Percentiles rank a stretch among this genome's conserved stretches.
Conservation (phyloP, 1,140 invertebrate genomes). For the Acromyrmex echinatior region DNA sequence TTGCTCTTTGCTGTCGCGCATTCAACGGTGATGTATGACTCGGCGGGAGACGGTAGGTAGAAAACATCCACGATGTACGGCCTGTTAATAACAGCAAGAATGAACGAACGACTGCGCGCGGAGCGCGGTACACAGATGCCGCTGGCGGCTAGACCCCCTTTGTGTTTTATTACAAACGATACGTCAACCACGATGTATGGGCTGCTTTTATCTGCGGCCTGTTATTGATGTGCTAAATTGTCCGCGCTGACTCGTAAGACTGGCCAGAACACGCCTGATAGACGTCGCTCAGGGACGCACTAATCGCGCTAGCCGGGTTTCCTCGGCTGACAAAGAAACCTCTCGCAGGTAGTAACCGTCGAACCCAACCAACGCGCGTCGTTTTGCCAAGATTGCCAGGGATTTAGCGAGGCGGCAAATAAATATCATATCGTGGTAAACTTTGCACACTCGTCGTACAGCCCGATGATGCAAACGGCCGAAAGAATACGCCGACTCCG, state of each 20-base stretch:
- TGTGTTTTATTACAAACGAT: slow-evolving; percentile 87
- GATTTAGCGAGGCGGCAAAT: slow-evolving; percentile 16
- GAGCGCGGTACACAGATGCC: slow-evolving; percentile 82
- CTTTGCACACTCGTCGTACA: not conserved
- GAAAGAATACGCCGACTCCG: not conserved
- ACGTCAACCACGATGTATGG: slow-evolving; percentile 85
- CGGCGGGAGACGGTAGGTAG: slow-evolving; percentile 81
- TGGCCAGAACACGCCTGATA: slow-evolving; percentile 81
- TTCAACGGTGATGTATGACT: slow-evolving; percentile 85
- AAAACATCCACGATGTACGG: slow-evolving; percentile 82
- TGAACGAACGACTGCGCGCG: slow-evolving; percentile 82
- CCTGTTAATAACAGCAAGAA: slow-evolving; percentile 85
- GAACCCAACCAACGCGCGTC: not conserved
- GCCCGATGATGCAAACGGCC: not conserved
- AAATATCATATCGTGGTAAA: slow-evolving; percentile 46
- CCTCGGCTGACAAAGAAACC: slow-evolving; percentile 68
- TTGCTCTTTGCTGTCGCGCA: slow-evolving; percentile 84
- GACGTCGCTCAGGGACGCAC: slow-evolving; percentile 78
- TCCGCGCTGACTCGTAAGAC: slow-evolving; percentile 84
- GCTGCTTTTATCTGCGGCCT: slow-evolving; percentile 85
- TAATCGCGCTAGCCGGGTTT: slow-evolving; percentile 60
- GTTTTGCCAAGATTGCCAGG: slow-evolving; percentile 10
- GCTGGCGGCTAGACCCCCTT: slow-evolving; percentile 83
- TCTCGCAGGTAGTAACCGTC: slow-evolving; percentile 26
- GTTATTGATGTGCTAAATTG: slow-evolving; percentile 87